These are phyloP conservation scores for Motacilla tschutschensis DNA, from an alignment of 2,113 vertebrate genomes.

Conservation along the genomic window DNA sequence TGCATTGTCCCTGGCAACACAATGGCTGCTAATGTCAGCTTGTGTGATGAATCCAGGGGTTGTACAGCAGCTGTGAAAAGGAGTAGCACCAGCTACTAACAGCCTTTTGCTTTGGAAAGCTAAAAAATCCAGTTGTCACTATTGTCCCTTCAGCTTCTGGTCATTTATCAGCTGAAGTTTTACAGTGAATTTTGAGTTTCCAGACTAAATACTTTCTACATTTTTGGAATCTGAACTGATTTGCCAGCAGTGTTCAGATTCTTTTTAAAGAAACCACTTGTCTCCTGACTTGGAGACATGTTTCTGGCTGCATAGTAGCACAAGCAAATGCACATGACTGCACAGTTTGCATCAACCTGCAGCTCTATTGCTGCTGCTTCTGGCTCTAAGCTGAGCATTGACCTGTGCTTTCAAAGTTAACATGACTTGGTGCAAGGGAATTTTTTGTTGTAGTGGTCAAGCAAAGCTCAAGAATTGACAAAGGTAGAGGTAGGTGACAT, in stretches of 20 bases:
- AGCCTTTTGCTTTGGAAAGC: background rate
- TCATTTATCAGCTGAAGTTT: background rate
- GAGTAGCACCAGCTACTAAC: background rate
- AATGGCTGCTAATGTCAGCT: background rate
- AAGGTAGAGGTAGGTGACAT: background rate
- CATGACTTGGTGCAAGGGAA: background rate
- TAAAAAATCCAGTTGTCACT: background rate
- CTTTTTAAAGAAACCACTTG: constrained; percentile 46
- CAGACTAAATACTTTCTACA: background rate
- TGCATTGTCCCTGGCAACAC: background rate
- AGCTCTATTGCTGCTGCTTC: background rate
- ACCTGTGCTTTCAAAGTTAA: background rate
- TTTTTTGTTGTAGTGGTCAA: background rate
- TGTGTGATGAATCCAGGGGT: background rate
- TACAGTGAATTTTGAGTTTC: constrained; percentile 3
- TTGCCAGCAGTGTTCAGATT: background rate
- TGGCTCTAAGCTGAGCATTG: background rate
- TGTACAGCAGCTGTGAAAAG: background rate
- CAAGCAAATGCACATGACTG: background rate
- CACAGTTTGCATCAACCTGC: background rate
- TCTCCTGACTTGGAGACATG: background rate
- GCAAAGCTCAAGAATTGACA: background rate
- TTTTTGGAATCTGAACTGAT: constrained; percentile 41
- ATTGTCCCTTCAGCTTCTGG: background rate
- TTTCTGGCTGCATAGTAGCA: background rate